These are phyloP conservation scores for Suricata suricatta DNA, from an alignment of 2,113 vertebrate genomes.

Conservation along the genomic window DNA sequence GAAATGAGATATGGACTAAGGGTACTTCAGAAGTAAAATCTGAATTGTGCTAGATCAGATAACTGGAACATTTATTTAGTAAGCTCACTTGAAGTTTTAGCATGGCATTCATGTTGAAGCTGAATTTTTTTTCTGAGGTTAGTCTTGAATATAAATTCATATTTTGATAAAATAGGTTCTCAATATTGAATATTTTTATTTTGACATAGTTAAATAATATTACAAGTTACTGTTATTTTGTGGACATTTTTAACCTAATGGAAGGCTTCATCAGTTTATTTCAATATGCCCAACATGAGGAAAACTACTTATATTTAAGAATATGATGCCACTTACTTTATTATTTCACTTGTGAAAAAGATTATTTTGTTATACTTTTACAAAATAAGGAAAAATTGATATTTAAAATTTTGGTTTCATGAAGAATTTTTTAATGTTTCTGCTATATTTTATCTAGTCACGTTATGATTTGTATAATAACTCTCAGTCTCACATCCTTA, in stretches of 20 bases:
- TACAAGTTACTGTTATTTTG: constrained; percentile 49
- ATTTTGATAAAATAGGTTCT: constrained; percentile 1
- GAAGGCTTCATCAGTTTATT: not conserved
- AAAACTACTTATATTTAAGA: not conserved
- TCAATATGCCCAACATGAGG: not conserved
- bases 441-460: not conserved
- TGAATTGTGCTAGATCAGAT: constrained; percentile 53
- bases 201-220: not conserved
- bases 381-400: not conserved
- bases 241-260: constrained; percentile 36
- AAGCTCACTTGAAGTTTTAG: constrained; percentile 53
- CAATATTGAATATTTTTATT: constrained; percentile 17
- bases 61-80: constrained; percentile 56
- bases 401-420: not conserved
- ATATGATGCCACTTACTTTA: not conserved
- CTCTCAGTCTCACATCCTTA: not conserved
- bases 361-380: not conserved
- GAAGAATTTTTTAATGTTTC: not conserved
- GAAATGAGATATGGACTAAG: constrained; percentile 59
- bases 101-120: not conserved
- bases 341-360: not conserved
- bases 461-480: constrained; percentile 8
- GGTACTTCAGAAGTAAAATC: constrained; percentile 60
- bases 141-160: constrained; percentile 21
- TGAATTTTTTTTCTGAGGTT: not conserved